Base-by-base conservation (phyloP, 30 jellyfish, hydroid and myxozoan species). In the Aurelia aurita complex sp. Pacific region DNA sequence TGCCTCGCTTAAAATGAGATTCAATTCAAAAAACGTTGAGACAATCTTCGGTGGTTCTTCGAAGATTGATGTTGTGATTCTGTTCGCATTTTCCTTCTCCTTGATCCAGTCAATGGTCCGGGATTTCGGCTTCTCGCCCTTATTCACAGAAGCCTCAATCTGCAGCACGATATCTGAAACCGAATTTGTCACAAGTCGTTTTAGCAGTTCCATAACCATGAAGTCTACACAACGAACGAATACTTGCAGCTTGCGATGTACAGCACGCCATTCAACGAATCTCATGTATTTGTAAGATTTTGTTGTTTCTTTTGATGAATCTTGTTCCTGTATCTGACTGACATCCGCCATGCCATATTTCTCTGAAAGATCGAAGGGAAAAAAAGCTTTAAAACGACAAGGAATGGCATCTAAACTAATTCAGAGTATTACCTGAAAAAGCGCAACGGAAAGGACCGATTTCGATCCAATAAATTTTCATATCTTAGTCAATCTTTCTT, bases 161-260 rank as follows among this genome's bases (percentile, higher is more conserved):
- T 82, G 90, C 85, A 8, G 63, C 11, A 67, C 83, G 8, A 90
- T 23, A n/a, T 67, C 88, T 38, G 81, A 10, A 34, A 90, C 89
- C 7, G 97, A 63, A 14, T 50, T 50, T 29, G 77, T 50, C n/a
- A 79, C 96, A 17, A 90, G 66, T 5, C 89, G 77, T 57, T 85
- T 90, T 33, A 90, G 12, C 81, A 76, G 71, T 62, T 90, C 96
- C 89, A 85, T 79, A 3, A 83, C 90, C 57, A 90, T 32, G 65
- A 77, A 90, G 64, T 90, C 97, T 2, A 84, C 90, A 46, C 87
- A 66, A 13, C 93, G 97, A 29, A 90, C 35, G 64, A 90, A 90
- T 14, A 82, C 36, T 17, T 73, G 86, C 15, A 90, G 80, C 53
- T 76, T 71, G 40, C 81, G 77, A 50, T 77, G 74, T 1, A 90